phyloP scores from a whole-genome alignment of 2,888 invertebrate species.

The Papilio elwesi region DNA sequence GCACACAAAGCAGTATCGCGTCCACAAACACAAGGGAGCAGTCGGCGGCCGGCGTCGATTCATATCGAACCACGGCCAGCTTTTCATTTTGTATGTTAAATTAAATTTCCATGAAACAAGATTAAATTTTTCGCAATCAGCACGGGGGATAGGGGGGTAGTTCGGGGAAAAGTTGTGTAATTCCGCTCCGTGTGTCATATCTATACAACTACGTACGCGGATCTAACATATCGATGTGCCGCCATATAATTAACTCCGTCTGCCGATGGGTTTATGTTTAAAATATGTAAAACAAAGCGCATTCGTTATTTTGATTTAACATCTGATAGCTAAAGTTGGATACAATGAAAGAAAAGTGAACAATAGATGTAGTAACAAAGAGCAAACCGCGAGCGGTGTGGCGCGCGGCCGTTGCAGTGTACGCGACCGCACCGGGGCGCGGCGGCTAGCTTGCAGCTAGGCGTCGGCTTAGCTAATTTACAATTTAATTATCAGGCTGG shows the following conservation, averaged over 20 bases:
- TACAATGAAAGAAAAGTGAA: constrained; percentile 36
- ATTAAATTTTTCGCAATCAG: constrained; percentile 84
- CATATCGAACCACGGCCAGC: constrained; percentile 78
- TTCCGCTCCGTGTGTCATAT: constrained; percentile 48
- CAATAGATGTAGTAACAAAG: constrained; percentile 47
- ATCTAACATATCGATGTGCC: constrained; percentile 24
- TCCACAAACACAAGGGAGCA: constrained; percentile 81
- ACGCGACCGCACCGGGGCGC: constrained; percentile 56
- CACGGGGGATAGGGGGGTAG: constrained; percentile 65
- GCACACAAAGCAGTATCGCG: constrained; percentile 76
- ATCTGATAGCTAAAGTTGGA: background rate
- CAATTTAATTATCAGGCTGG: constrained; percentile 82
- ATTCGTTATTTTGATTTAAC: background rate
- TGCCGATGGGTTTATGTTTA: background rate
- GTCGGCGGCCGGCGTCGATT: constrained; percentile 75
- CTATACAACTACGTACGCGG: constrained; percentile 38
- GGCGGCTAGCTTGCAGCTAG: constrained; percentile 64
- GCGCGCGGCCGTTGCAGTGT: constrained; percentile 33
- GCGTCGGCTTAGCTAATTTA: constrained; percentile 80
- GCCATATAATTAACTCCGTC: constrained; percentile 16
- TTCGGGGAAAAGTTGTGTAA: constrained; percentile 61
- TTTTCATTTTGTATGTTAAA: constrained; percentile 84
- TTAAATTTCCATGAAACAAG: constrained; percentile 84
- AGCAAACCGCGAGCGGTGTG: constrained; percentile 50
- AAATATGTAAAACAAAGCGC: background rate